Conservation (phyloP, 2,888 invertebrate genomes). For the Thymelicus sylvestris region DNA sequence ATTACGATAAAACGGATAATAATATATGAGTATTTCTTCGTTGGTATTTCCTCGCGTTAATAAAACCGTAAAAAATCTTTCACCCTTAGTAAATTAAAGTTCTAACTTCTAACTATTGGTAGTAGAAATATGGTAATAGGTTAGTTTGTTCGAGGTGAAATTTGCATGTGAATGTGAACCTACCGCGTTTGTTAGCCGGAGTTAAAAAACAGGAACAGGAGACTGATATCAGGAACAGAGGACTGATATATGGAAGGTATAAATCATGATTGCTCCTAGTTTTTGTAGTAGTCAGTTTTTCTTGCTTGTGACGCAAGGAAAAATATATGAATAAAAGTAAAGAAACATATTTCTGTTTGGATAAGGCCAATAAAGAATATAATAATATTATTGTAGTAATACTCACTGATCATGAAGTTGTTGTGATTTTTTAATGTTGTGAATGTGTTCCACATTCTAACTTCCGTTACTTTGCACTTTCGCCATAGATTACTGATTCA, state of each 20-base stretch:
- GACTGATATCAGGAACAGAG: not conserved
- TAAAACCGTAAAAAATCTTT: not conserved
- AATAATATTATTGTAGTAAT: no score
- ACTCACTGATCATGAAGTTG: no score
- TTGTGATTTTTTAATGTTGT: no score
- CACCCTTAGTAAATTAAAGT: not conserved
- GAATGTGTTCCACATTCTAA: no score
- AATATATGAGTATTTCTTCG: not conserved
- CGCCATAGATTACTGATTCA: no score
- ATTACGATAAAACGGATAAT: no score
- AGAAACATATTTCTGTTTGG: no score
- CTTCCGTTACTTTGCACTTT: no score
- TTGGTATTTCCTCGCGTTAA: not conserved
- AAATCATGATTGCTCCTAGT: not conserved
- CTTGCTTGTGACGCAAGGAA: no score
- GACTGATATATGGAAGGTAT: not conserved
- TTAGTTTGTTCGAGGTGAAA: constrained; percentile 14
- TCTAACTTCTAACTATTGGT: constrained; percentile 5
- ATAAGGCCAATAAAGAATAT: no score
- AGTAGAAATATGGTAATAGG: constrained; percentile 21
- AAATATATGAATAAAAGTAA: no score
- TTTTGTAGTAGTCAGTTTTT: not conserved
- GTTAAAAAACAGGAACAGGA: not conserved
- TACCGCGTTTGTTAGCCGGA: not conserved
- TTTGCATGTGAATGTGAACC: constrained; percentile 18